phyloP scores from a whole-genome alignment of 2,113 vertebrate genomes.

The Oostethus manadensis region DNA sequence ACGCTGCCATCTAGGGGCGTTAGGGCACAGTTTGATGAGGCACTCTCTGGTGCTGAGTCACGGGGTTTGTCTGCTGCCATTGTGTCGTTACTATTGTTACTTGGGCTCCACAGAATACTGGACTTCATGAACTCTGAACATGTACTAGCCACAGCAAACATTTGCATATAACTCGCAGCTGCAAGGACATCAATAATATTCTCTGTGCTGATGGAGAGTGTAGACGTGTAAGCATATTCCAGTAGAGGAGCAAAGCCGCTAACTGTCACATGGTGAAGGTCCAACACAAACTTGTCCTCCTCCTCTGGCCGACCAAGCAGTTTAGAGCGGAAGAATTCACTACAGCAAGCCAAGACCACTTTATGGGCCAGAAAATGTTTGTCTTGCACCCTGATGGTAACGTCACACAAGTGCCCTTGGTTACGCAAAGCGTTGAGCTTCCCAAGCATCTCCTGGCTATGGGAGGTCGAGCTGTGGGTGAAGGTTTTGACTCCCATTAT shows the following conservation, averaged over 20 bases:
- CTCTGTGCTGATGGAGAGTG: slow-evolving; percentile 94
- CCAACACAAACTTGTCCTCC: slow-evolving; percentile 85
- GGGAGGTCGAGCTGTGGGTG: slow-evolving; percentile 86
- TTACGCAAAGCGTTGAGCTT: slow-evolving; percentile 88
- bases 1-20: slow-evolving; percentile 88
- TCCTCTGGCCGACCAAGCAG: slow-evolving; percentile 85
- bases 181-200: slow-evolving; percentile 98
- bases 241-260: slow-evolving; percentile 94
- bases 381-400: slow-evolving; percentile 91
- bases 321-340: slow-evolving; percentile 90
- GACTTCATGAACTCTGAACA: slow-evolving; percentile 99
- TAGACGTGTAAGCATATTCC: slow-evolving; percentile 97
- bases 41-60: slow-evolving; percentile 82
- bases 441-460: slow-evolving; percentile 92
- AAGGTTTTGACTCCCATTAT: slow-evolving; percentile 92
- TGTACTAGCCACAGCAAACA: slow-evolving; percentile 97
- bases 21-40: slow-evolving; percentile 79
- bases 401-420: slow-evolving; percentile 87
- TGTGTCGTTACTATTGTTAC: slow-evolving; percentile 63
- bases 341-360: slow-evolving; percentile 87
- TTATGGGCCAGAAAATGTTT: slow-evolving; percentile 91
- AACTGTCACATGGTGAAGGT: slow-evolving; percentile 95
- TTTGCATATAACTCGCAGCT: slow-evolving; percentile 98
- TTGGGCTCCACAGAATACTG: slow-evolving; percentile 91
- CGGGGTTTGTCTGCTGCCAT: slow-evolving; percentile 79